phyloP scores from a whole-genome alignment of 2,113 vertebrate genomes.

The Corythornis cristatus region DNA sequence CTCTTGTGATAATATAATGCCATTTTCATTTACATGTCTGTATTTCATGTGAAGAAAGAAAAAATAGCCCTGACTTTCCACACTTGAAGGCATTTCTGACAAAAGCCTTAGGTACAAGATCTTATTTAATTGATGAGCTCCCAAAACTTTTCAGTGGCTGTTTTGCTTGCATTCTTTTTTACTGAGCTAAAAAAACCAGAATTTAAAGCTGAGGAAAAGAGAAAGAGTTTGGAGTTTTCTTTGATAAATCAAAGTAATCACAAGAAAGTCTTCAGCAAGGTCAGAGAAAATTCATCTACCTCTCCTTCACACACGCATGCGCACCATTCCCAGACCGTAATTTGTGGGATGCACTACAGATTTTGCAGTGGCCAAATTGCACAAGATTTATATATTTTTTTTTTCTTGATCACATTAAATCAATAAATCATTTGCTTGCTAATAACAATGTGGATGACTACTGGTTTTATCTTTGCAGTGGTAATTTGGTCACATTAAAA shows the following conservation, averaged over 20 bases:
- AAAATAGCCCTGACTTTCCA: background rate
- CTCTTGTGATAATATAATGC: background rate
- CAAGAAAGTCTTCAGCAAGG: background rate
- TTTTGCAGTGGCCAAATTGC: background rate
- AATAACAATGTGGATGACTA: background rate
- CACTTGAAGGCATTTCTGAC: background rate
- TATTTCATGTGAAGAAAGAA: background rate
- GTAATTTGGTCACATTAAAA: background rate
- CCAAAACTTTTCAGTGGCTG: background rate
- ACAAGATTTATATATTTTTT: background rate
- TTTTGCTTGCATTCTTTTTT: background rate
- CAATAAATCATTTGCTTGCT: background rate
- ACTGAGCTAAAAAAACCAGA: background rate
- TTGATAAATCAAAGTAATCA: background rate
- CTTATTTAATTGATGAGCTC: background rate
- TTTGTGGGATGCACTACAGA: background rate
- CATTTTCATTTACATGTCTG: background rate
- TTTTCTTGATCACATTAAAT: background rate
- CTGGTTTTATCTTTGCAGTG: background rate
- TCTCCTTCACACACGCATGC: background rate
- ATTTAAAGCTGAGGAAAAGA: background rate
- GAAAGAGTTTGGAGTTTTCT: background rate
- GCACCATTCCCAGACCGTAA: background rate
- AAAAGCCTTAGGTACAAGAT: background rate
- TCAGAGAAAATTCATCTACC: rapidly evolving